Evolutionary conservation across 2,797 vertebrate species (phyloP).

Genomic region (Falco columbarius): DNA sequence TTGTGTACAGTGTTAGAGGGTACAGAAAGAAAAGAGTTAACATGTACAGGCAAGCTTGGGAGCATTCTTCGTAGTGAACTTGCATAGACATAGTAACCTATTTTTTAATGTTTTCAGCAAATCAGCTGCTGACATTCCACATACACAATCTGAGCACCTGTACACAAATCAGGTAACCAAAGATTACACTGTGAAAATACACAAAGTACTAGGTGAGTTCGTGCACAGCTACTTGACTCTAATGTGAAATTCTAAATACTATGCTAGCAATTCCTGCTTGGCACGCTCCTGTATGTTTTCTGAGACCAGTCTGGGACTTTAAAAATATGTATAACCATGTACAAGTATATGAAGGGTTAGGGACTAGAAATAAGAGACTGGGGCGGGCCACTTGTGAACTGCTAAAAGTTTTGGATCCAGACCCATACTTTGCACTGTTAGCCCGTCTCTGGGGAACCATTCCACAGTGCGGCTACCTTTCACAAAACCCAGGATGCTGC

Average conservation of each 20-base stretch:
- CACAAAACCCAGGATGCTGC: not conserved
- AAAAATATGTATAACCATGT: not conserved
- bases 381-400: not conserved
- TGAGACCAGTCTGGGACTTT: not conserved
- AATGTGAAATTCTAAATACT: not conserved
- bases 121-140: not conserved
- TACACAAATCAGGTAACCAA: not conserved
- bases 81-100: not conserved
- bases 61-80: not conserved
- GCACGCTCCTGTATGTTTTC: not conserved
- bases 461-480: not conserved
- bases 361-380: not conserved
- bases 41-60: not conserved
- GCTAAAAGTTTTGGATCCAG: not conserved
- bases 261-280: not conserved
- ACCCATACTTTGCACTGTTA: not conserved
- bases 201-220: not conserved
- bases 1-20: not conserved
- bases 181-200: not conserved
- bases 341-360: not conserved
- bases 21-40: not conserved
- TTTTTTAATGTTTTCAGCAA: constrained; percentile 30
- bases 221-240: not conserved
- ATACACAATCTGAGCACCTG: not conserved
- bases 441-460: not conserved